A percentile compares a stretch with the other conserved stretches of the same genome.
Conservation (phyloP, 2,113 vertebrate species). For the Struthidea cinerea region DNA sequence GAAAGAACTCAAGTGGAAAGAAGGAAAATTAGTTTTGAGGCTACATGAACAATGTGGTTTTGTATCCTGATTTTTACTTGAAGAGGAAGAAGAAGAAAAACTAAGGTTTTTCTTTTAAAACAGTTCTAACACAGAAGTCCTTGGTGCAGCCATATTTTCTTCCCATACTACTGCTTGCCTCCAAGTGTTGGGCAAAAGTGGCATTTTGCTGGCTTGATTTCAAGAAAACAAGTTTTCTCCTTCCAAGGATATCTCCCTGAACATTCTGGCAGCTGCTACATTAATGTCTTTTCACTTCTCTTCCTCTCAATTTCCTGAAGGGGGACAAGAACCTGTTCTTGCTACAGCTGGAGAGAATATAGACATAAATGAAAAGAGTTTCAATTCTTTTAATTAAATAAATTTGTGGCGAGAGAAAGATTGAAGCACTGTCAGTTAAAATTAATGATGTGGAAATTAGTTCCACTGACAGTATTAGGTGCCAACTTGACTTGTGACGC, state of each 20-base stretch:
- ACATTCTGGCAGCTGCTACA: not conserved
- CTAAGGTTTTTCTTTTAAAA: not conserved
- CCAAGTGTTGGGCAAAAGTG: not conserved
- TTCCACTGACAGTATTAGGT: not conserved
- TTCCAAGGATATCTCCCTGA: not conserved
- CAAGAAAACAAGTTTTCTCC: not conserved
- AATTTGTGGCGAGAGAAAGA: constrained; percentile 1
- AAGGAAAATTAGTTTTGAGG: not conserved
- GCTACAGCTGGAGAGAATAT: not conserved
- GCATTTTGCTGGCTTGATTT: not conserved
- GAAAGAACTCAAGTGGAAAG: not conserved
- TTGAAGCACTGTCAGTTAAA: constrained; percentile 5
- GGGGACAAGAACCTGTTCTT: not conserved
- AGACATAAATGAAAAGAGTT: not conserved
- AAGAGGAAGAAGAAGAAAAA: not conserved
- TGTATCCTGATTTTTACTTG: not conserved
- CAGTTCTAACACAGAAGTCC: not conserved
- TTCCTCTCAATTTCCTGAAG: not conserved
- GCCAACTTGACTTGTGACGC: constrained; percentile 29
- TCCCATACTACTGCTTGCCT: not conserved
- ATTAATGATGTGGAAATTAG: constrained; percentile 27
- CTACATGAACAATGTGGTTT: not conserved
- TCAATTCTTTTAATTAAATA: constrained; percentile 3
- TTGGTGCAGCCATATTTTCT: not conserved
- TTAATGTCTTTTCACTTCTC: not conserved